Evolutionary conservation across 2,113 vertebrate species (phyloP).

Genomic region (Dasyornis broadbenti): DNA sequence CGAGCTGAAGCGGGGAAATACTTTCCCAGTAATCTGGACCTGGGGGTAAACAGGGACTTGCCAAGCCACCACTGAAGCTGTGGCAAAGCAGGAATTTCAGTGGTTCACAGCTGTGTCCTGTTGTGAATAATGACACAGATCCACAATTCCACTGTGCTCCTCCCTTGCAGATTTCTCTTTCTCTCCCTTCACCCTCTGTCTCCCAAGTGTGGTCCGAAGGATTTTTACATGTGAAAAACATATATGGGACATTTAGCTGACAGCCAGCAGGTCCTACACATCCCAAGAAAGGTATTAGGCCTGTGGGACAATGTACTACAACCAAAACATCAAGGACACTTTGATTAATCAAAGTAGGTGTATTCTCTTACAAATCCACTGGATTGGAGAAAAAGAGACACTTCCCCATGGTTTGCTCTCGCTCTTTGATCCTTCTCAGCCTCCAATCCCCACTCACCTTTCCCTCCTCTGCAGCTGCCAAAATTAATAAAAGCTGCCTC

Average conservation of each 20-base stretch:
- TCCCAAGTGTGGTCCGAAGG: background rate
- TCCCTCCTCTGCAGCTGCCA: background rate
- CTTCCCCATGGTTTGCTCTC: background rate
- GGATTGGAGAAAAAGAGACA: background rate
- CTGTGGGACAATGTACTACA: background rate
- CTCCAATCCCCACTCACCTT: background rate
- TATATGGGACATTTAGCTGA: background rate
- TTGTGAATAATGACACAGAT: background rate
- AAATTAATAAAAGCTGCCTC: background rate
- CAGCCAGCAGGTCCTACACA: background rate
- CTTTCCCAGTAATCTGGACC: background rate
- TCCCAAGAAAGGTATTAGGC: background rate
- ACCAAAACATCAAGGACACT: background rate
- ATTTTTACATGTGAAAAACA: background rate
- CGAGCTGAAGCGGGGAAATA: background rate
- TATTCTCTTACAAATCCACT: background rate
- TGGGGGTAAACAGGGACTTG: background rate
- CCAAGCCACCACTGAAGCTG: background rate
- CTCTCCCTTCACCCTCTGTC: background rate
- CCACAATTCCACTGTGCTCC: background rate
- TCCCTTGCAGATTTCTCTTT: background rate
- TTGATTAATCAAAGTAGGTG: background rate
- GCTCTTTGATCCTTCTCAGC: background rate
- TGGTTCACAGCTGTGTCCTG: background rate
- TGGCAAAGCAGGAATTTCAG: background rate